Conservation (phyloP, 2,888 invertebrate genomes). For the Digitonthophagus gazella region DNA sequence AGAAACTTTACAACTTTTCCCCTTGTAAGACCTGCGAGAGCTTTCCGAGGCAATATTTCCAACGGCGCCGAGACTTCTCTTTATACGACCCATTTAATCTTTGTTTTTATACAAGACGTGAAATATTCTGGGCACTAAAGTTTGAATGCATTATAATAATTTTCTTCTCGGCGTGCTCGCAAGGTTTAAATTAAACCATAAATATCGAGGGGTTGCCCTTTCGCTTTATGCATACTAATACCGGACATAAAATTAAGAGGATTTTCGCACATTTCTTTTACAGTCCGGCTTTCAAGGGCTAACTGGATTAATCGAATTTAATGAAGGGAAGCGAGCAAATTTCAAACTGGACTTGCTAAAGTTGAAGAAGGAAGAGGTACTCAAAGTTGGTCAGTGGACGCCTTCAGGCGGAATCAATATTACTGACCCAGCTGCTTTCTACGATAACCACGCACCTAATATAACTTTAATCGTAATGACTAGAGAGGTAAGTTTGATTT, state of each 20-base stretch:
- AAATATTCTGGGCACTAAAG: not conserved
- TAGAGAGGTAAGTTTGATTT: slow-evolving; percentile 64
- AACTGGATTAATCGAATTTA: slow-evolving; percentile 85
- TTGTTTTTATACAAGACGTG: not conserved
- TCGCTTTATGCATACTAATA: not conserved
- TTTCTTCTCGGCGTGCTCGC: not conserved
- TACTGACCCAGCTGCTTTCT: slow-evolving; percentile 83
- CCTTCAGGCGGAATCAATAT: slow-evolving; percentile 73
- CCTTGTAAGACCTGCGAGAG: not conserved
- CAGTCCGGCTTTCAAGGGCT: slow-evolving; percentile 82
- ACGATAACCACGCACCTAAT: slow-evolving; percentile 77
- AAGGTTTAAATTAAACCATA: not conserved
- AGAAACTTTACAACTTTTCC: not conserved
- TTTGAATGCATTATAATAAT: not conserved
- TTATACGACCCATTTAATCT: not conserved
- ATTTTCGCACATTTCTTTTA: slow-evolving; percentile 29
- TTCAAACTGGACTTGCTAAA: slow-evolving; percentile 85
- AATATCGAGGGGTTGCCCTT: not conserved
- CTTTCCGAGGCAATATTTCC: not conserved
- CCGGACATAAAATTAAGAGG: not conserved
- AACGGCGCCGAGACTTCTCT: not conserved
- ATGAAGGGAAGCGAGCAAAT: slow-evolving; percentile 77
- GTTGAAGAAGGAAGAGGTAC: slow-evolving; percentile 72
- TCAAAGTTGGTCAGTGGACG: slow-evolving; percentile 82
- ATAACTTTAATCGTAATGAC: slow-evolving; percentile 90